Base-by-base conservation (phyloP, 2,888 invertebrate species). In the Eledona agricola region DNA sequence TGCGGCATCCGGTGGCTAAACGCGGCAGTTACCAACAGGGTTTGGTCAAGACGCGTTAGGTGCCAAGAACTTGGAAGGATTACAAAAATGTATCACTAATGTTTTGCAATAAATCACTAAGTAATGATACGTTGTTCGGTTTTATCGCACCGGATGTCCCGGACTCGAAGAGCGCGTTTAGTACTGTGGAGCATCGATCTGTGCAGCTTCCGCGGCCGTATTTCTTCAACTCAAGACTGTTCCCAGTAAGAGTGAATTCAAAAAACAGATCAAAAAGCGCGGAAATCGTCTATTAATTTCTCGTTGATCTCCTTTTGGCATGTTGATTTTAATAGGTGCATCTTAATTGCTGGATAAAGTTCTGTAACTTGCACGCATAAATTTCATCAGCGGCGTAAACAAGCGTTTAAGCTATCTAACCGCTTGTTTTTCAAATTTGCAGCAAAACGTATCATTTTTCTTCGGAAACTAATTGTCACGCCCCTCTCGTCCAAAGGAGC, bases 1-100 rank as follows among this genome's bases (percentile, higher is more conserved):
- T 51, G 6, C 20, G 19, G 45, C 35, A 47, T 54, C 46, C 42
- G 35, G 42, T 49, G 35, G 34, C 34, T 35, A 32, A 35, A 35
- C 28, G 28, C 42, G 20, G 42, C 12, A 29, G 17, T 42, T 42
- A 29, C 42, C 28, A 31, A 29, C 42, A 42, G 13, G 35, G 7
- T 26, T 25, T 7, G 4, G 25, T 25, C 25, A n/a, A n/a, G 13
- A 2, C 12, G 12, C n/a, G 11, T 35, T 35, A 29, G 4, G 11
- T 29, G 12, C 4, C 6, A 12, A 13, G 29, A 29, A 7, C 29
- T 11, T 13, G 6, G 6, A 26, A 26, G 16, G 40, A 38, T 28
- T 40, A 28, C 11, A 26, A 16, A n/a, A 15, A 40, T 40, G 11
- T 40, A 28, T 19, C 28, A 20, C 40, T 17, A 25, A 38, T 23